Conservation (phyloP, 2,797 vertebrate species). For the Meda fulgida region DNA sequence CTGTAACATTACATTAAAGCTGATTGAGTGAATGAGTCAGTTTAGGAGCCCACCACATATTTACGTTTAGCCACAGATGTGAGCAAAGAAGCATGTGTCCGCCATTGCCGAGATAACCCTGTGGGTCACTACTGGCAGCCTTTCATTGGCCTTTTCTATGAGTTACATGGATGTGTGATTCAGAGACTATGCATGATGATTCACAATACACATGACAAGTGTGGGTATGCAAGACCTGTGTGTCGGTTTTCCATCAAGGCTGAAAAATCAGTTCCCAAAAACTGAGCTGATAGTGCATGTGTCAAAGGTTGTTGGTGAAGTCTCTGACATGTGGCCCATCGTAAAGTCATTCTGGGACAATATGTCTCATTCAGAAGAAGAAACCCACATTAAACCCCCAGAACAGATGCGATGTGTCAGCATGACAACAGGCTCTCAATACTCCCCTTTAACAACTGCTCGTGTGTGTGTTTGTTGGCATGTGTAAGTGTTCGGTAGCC, state of each 20-base stretch:
- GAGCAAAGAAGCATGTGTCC: constrained; percentile 31
- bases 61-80: constrained; percentile 57
- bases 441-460: constrained; percentile 54
- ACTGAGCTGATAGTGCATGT: constrained; percentile 61
- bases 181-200: constrained; percentile 40
- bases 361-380: constrained; percentile 49
- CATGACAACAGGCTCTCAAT: constrained; percentile 62
- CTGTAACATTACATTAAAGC: constrained; percentile 1
- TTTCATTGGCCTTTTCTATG: constrained; percentile 22
- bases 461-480: constrained; percentile 12
- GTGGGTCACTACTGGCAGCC: neutral
- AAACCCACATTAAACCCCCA: constrained; percentile 21
- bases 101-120: constrained; percentile 36
- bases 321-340: constrained; percentile 9
- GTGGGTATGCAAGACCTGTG: constrained; percentile 50
- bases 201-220: constrained; percentile 48
- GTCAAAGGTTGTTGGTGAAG: neutral
- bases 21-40: constrained; percentile 35
- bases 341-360: constrained; percentile 54
- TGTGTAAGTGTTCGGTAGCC: constrained; percentile 15
- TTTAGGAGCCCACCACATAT: neutral
- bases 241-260: constrained; percentile 47
- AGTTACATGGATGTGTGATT: constrained; percentile 43
- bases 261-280: constrained; percentile 68
- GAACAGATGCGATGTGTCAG: constrained; percentile 67